phyloP scores from a whole-genome alignment of 2,888 invertebrate species.

The Lepidocyrtinus sp. region DNA sequence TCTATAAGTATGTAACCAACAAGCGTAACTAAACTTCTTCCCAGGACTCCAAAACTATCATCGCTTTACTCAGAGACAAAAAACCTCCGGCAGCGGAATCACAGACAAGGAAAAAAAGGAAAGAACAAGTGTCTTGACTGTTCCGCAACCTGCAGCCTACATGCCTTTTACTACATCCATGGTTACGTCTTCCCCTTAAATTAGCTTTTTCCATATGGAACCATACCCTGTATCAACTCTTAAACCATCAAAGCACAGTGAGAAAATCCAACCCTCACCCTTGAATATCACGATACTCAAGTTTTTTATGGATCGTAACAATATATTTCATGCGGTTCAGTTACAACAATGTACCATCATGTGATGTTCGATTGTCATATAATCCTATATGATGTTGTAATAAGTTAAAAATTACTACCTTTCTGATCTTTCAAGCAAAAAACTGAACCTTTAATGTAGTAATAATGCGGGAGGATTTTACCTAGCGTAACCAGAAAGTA shows the following conservation, averaged over 20 bases:
- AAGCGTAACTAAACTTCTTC: conserved; percentile 57
- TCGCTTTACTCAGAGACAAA: no score
- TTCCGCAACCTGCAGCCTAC: neutral
- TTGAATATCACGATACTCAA: neutral
- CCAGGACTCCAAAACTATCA: conserved; percentile 28
- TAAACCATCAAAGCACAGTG: neutral
- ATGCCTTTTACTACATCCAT: no score
- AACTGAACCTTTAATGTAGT: conserved; percentile 18
- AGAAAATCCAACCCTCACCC: neutral
- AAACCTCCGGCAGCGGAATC: conserved; percentile 40
- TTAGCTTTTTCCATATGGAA: conserved; percentile 8
- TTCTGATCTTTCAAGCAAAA: conserved; percentile 8
- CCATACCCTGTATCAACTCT: conserved; percentile 51
- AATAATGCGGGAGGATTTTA: conserved; percentile 1
- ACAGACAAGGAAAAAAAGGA: conserved; percentile 44
- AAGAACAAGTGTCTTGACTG: conserved; percentile 51
- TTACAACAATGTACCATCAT: conserved; percentile 4
- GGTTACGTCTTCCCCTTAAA: neutral
- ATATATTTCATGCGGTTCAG: neutral
- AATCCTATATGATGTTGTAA: neutral
- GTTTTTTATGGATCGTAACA: neutral
- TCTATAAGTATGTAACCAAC: no score
- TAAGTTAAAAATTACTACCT: conserved; percentile 5
- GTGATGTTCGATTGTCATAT: neutral
- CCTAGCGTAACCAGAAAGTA: conserved; percentile 28